A percentile compares a stretch with the other conserved stretches of the same genome.
phyloP scores from a whole-genome alignment of 2,888 invertebrate species.

The Xanthostigma xanthostigma region DNA sequence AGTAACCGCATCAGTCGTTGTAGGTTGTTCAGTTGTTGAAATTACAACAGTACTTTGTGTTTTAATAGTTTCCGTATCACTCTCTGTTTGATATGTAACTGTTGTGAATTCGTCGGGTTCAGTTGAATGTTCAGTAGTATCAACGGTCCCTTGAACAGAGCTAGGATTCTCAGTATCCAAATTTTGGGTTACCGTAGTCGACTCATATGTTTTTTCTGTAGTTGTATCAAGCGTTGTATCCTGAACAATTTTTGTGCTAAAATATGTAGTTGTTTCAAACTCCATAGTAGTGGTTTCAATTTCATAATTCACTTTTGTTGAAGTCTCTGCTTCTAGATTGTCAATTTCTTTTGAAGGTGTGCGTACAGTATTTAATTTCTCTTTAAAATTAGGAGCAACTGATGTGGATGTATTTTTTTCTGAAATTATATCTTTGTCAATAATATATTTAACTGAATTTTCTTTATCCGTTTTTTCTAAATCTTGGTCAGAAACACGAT shows the following conservation, averaged over 20 bases:
- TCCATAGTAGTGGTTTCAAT: constrained; percentile 1
- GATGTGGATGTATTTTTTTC: too few species aligned
- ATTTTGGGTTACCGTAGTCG: background rate
- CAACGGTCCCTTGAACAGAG: constrained; percentile 5
- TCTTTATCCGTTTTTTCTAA: too few species aligned
- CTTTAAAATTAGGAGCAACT: too few species aligned
- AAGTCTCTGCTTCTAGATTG: constrained; percentile 4
- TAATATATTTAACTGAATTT: too few species aligned
- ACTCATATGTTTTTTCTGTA: background rate
- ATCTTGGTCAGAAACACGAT: too few species aligned
- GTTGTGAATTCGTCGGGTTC: constrained; percentile 5
- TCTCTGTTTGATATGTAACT: background rate
- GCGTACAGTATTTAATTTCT: constrained; percentile 4
- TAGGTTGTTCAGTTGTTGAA: background rate
- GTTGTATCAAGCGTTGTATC: constrained; percentile 3
- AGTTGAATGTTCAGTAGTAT: constrained; percentile 5
- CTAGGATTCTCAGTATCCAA: background rate
- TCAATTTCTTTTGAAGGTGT: constrained; percentile 14
- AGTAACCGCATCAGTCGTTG: constrained; percentile 1
- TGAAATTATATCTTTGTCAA: too few species aligned
- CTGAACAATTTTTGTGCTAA: background rate
- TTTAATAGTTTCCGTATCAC: background rate
- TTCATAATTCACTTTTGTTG: background rate
- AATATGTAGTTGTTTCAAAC: constrained; percentile 1
- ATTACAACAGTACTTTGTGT: background rate